Evolutionary conservation across 2,888 invertebrate species (phyloP).

Genomic region (Netelia virgata): DNA sequence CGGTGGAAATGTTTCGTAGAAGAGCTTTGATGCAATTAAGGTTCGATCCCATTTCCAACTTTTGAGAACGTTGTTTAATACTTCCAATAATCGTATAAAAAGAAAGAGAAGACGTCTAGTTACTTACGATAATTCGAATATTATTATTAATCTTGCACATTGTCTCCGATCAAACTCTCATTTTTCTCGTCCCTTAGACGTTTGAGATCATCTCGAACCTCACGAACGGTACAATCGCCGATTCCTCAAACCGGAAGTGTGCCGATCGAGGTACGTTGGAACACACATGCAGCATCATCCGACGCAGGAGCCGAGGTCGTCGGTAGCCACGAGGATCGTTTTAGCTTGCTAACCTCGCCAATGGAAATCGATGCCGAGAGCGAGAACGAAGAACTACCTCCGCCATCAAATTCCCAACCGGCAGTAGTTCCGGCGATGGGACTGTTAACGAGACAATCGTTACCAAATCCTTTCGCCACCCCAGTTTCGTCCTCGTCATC

Average conservation of each 20-base stretch:
- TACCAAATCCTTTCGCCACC: neutral
- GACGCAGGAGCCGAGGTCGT: slow-evolving; percentile 58
- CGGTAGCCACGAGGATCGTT: slow-evolving; percentile 11
- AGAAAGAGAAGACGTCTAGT: too few species aligned
- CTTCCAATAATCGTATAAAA: too few species aligned
- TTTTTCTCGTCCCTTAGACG: slow-evolving; percentile 7
- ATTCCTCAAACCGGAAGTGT: slow-evolving; percentile 70
- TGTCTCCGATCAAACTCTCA: neutral
- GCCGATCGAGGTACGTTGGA: slow-evolving; percentile 74
- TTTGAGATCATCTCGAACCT: neutral
- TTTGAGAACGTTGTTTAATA: too few species aligned
- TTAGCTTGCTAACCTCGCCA: slow-evolving; percentile 26
- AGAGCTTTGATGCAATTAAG: neutral
- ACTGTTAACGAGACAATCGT: neutral
- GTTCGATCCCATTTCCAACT: neutral
- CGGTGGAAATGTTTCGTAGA: neutral
- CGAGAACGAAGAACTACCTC: slow-evolving; percentile 67
- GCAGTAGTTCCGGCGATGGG: neutral
- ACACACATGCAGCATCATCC: slow-evolving; percentile 69
- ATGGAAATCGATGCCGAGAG: slow-evolving; percentile 65
- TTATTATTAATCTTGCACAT: neutral
- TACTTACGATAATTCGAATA: neutral
- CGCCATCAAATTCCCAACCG: slow-evolving; percentile 21
- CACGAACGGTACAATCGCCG: slow-evolving; percentile 57
- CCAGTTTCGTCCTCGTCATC: slow-evolving; percentile 17